Base-by-base conservation (phyloP, 2,113 vertebrate genomes). In the Lucifuga dentata region DNA sequence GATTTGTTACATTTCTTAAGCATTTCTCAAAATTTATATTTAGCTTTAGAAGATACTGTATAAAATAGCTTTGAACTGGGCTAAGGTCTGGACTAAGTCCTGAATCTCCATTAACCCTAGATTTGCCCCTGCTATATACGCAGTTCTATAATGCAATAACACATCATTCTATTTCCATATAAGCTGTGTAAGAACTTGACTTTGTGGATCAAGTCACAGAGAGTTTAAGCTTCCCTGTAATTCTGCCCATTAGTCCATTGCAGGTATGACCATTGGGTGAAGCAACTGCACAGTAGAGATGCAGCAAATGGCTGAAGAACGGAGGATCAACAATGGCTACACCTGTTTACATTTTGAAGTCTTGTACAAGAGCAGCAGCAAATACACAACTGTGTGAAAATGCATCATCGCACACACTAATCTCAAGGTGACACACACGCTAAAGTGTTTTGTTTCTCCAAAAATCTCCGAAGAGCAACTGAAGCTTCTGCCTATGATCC, bases 361-460 rank as follows among this genome's bases (percentile, higher is more conserved):
- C 55, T 57, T 51, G 17, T 19, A 48, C 53, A 50, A 45, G 26
- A 61, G 73, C 36, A 57, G 32, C 68, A 50, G 26, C 21, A 50
- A 13, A 48, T 20, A 11, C 44, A 43, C 26, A n/a, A 69, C 49
- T n/a, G 48, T 58, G 44, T 51, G 41, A 44, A 63, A 60, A 83
- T 50, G 76, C 73, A 69, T 78, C 72, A 70, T 76, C 26, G 26
- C 77, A 84, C 69, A 77, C 49, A 4, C 13, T 76, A 73, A 81
- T 80, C 83, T 78, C 80, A 84, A 80, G 84, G 78, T 88, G 84
- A 86, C 84, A 76, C 55, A 20, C 36, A 16, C 45, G 33, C 49
- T 49, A 15, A 74, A 70, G 67, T 44, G 16, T 57, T 35, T 0
- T 36, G 72, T 58, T 70, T 80, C 41, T 36, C 45, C 44, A 17